A percentile compares a stretch with the other conserved stretches of the same genome.
Evolutionary conservation across 2,113 vertebrate genomes (phyloP).

Genomic region (Neogale vison): DNA sequence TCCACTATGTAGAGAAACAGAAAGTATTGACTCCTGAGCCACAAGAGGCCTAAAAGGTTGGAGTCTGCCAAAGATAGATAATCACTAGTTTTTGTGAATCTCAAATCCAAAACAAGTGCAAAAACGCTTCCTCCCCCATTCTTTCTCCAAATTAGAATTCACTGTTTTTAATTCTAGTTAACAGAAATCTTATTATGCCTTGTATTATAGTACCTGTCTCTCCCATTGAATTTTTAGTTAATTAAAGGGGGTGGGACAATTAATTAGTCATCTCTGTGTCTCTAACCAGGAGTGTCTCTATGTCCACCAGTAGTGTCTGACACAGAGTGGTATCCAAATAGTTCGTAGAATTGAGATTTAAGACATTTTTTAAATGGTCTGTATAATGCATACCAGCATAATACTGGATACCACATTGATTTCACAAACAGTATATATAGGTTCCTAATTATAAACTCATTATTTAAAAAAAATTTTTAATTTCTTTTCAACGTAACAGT

Average conservation of each 20-base stretch:
- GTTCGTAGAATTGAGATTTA: not conserved
- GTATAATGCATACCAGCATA: not conserved
- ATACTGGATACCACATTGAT: not conserved
- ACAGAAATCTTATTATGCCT: not conserved
- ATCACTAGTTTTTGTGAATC: not conserved
- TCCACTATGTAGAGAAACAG: not conserved
- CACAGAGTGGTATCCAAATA: not conserved
- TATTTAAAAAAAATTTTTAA: not conserved
- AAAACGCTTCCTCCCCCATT: not conserved
- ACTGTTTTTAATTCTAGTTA: not conserved
- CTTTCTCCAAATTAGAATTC: constrained; percentile 25
- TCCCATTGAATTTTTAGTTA: not conserved
- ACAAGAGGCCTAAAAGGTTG: not conserved
- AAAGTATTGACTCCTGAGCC: not conserved
- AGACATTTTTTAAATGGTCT: not conserved
- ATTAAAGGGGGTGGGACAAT: not conserved
- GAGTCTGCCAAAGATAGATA: not conserved
- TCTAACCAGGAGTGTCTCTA: not conserved
- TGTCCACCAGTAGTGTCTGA: not conserved
- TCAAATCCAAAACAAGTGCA: not conserved
- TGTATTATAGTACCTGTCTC: not conserved
- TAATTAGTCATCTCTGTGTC: not conserved
- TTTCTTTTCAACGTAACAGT: too few species aligned
- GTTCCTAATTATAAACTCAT: not conserved
- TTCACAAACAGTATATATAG: not conserved